Conservation (phyloP, 2,113 vertebrate species). For the Pristiophorus japonicus region DNA sequence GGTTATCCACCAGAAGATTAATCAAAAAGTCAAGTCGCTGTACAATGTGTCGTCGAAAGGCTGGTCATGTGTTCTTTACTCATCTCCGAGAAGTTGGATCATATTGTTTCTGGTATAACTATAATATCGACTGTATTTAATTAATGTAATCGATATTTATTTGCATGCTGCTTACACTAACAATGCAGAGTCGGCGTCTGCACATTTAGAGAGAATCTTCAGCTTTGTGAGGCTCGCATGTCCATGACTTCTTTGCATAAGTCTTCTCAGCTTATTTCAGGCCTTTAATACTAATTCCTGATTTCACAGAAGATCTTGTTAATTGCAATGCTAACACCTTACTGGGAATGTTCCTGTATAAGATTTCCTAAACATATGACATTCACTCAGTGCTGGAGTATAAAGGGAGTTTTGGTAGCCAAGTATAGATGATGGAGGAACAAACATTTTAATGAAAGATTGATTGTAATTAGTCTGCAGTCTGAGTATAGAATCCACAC, state of each 20-base stretch:
- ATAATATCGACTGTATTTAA: neutral
- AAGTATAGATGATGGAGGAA: neutral
- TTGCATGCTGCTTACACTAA: neutral
- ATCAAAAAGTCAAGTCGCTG: constrained; percentile 1
- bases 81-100: neutral
- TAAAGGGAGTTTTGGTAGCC: neutral
- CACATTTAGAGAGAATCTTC: neutral
- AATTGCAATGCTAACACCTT: constrained; percentile 4
- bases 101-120: neutral
- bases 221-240: neutral
- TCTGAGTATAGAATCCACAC: neutral
- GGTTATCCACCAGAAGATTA: constrained; percentile 24
- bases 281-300: constrained; percentile 5
- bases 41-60: neutral
- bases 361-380: neutral
- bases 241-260: neutral
- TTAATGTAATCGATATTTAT: neutral
- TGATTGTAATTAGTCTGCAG: neutral
- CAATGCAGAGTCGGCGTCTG: no score
- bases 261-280: neutral
- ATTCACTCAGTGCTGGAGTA: constrained; percentile 7
- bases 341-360: neutral
- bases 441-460: constrained; percentile 32
- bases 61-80: neutral
- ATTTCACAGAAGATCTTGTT: neutral